Evolutionary conservation across 2,113 vertebrate genomes (phyloP).

Genomic region (Typhlomys cinereus): DNA sequence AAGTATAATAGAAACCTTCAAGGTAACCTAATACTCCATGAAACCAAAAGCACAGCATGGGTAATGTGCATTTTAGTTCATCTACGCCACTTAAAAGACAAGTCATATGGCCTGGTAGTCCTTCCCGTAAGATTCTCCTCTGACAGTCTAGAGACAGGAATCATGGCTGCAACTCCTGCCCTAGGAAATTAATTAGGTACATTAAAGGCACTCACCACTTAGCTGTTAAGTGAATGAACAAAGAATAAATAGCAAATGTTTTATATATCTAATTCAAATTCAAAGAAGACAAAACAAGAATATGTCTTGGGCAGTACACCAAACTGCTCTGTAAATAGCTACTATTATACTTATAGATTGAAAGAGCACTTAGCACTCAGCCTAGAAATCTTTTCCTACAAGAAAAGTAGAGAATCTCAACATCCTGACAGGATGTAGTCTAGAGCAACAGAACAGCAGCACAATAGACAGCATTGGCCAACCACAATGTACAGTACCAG

Average conservation of each 20-base stretch:
- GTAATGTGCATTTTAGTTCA: not conserved
- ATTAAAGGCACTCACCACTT: not conserved
- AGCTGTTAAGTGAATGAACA: constrained; percentile 20
- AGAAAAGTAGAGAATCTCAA: no score
- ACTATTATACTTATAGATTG: no score
- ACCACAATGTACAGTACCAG: no score
- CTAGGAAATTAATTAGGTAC: not conserved
- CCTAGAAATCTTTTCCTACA: no score
- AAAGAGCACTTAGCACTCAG: no score
- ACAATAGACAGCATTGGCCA: no score
- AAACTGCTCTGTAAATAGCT: no score
- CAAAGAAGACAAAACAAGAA: not conserved
- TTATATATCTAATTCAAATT: constrained; percentile 39
- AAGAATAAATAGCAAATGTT: not conserved
- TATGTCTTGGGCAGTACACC: no score
- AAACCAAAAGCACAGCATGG: not conserved
- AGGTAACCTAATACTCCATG: not conserved
- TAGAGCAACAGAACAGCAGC: no score
- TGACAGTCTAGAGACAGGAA: not conserved
- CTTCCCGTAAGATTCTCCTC: not conserved
- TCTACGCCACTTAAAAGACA: not conserved
- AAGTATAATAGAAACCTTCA: not conserved
- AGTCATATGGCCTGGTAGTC: not conserved
- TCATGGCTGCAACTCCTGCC: not conserved
- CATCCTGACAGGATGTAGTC: no score